phyloP scores from a whole-genome alignment of 2,888 invertebrate genomes.

The Gordius sp. region DNA sequence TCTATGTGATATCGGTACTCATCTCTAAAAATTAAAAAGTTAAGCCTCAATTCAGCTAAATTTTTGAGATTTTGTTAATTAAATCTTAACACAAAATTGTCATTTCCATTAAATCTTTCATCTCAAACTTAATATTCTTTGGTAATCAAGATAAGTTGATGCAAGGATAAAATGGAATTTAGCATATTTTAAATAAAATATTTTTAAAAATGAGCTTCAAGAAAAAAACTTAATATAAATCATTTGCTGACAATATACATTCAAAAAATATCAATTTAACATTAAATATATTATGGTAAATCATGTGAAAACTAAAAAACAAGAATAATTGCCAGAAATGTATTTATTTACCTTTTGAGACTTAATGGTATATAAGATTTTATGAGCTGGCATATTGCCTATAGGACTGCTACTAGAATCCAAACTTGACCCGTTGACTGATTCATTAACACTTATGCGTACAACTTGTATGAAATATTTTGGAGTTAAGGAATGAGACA shows the following conservation, averaged over 20 bases:
- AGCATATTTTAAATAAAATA: not conserved
- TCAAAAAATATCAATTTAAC: not conserved
- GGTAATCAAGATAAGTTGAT: too few relatives aligned
- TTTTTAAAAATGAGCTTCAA: too few relatives aligned
- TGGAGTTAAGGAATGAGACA: not conserved
- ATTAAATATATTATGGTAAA: not conserved
- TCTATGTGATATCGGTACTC: too few relatives aligned
- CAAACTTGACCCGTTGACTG: too few relatives aligned
- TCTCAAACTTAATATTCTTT: too few relatives aligned
- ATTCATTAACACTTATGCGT: too few relatives aligned
- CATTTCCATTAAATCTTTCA: too few relatives aligned
- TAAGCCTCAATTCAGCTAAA: too few relatives aligned
- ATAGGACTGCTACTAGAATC: not conserved
- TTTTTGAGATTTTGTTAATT: too few relatives aligned
- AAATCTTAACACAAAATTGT: too few relatives aligned
- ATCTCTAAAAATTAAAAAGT: too few relatives aligned
- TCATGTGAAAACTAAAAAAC: not conserved
- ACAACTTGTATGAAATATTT: constrained; percentile 12
- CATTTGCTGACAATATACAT: not conserved
- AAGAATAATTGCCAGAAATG: not conserved
- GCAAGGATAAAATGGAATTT: not conserved
- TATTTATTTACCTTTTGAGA: not conserved
- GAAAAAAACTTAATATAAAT: not conserved
- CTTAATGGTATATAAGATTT: constrained; percentile 2
- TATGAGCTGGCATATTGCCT: not conserved